These are phyloP conservation scores for Rhopalosiphum nymphaeae DNA, from an alignment of 2,888 invertebrate species.

Conservation along the genomic window DNA sequence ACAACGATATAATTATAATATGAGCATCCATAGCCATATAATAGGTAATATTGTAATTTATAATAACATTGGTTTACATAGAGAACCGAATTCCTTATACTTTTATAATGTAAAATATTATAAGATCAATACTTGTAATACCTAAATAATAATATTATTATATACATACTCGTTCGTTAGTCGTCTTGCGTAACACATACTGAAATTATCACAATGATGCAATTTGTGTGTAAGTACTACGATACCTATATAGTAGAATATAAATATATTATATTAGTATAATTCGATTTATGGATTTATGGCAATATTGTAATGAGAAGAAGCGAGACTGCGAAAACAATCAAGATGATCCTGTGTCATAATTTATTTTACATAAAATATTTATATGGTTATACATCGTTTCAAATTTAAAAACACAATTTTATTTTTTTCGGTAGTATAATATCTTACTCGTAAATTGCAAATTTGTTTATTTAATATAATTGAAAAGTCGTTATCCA, in stretches of 20 bases:
- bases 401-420: not conserved
- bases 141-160: not conserved
- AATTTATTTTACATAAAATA: not conserved
- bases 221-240: not conserved
- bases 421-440: not conserved
- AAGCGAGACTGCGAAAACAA: not conserved
- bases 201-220: accelerated
- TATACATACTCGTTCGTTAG: not conserved
- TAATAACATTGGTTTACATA: not conserved
- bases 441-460: not conserved
- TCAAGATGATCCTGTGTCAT: not conserved
- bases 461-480: not conserved
- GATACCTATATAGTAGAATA: not conserved
- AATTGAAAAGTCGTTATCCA: not conserved
- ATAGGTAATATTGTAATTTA: not conserved
- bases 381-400: not conserved
- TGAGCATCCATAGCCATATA: not conserved
- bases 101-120: too few species aligned
- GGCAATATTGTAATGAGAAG: not conserved
- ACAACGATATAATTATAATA: not conserved
- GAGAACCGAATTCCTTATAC: not conserved
- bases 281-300: too few species aligned
- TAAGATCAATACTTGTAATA: too few species aligned
- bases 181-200: not conserved
- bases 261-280: not conserved